These are phyloP conservation scores for Napeogenes inachia DNA, from an alignment of 2,888 invertebrate species.

Conservation along the genomic window DNA sequence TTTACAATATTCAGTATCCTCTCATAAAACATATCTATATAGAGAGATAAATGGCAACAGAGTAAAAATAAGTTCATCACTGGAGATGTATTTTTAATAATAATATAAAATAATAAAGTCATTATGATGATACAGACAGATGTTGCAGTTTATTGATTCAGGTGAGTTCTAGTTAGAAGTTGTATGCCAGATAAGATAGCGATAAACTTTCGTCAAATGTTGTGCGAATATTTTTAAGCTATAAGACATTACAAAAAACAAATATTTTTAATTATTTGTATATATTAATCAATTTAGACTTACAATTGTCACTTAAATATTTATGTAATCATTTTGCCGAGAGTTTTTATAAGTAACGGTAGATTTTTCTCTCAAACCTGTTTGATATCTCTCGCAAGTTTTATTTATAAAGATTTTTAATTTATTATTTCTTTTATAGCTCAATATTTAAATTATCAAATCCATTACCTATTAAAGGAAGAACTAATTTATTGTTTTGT, in stretches of 20 bases:
- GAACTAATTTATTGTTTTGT: too few relatives aligned
- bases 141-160: conserved; percentile 12
- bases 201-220: background rate
- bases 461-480: too few relatives aligned
- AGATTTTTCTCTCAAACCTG: background rate
- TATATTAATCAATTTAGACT: too few relatives aligned
- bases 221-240: too few relatives aligned
- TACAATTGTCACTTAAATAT: too few relatives aligned
- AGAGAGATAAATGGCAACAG: too few relatives aligned
- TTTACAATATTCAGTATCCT: too few relatives aligned
- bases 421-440: background rate
- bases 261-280: too few relatives aligned
- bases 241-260: too few relatives aligned
- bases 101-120: background rate
- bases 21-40: too few relatives aligned
- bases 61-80: too few relatives aligned
- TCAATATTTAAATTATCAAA: background rate
- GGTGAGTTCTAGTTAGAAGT: conserved; percentile 23
- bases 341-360: background rate
- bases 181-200: conserved; percentile 17
- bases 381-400: background rate
- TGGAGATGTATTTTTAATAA: background rate
- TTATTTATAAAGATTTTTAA: background rate
- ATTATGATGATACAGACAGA: background rate
- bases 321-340: too few relatives aligned